Conservation (phyloP, 2,113 vertebrate genomes). For the Lonchura striata region DNA sequence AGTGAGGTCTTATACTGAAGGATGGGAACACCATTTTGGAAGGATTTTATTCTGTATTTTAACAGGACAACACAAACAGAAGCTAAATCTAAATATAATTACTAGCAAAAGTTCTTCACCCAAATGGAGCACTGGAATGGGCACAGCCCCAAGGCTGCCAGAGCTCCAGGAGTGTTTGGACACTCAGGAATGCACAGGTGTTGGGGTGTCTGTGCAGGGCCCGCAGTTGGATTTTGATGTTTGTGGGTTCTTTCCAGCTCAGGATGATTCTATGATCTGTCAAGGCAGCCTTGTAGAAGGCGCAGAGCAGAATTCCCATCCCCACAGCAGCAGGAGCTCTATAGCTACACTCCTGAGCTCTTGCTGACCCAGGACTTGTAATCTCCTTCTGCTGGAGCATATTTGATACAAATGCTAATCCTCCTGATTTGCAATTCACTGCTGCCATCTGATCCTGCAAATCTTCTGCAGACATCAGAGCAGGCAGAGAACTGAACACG, state of each 20-base stretch:
- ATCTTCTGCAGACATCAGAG: not conserved
- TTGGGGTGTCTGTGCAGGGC: not conserved
- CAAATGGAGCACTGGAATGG: not conserved
- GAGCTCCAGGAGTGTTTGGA: not conserved
- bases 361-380: not conserved
- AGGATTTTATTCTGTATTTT: not conserved
- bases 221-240: not conserved
- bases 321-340: not conserved
- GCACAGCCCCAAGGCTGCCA: not conserved
- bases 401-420: not conserved
- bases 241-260: not conserved
- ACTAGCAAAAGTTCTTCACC: not conserved
- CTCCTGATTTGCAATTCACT: not conserved
- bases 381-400: not conserved
- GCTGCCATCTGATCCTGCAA: constrained; percentile 8
- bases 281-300: not conserved
- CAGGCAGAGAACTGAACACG: not conserved
- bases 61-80: not conserved
- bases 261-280: not conserved
- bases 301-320: not conserved
- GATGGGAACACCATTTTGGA: not conserved
- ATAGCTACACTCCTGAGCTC: not conserved
- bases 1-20: not conserved
- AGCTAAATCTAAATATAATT: not conserved
- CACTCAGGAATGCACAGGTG: not conserved